Percentiles rank a stretch among this genome's conserved stretches.
Conservation (phyloP, 2,797 vertebrate genomes). For the Catamblyrhynchus diadema region DNA sequence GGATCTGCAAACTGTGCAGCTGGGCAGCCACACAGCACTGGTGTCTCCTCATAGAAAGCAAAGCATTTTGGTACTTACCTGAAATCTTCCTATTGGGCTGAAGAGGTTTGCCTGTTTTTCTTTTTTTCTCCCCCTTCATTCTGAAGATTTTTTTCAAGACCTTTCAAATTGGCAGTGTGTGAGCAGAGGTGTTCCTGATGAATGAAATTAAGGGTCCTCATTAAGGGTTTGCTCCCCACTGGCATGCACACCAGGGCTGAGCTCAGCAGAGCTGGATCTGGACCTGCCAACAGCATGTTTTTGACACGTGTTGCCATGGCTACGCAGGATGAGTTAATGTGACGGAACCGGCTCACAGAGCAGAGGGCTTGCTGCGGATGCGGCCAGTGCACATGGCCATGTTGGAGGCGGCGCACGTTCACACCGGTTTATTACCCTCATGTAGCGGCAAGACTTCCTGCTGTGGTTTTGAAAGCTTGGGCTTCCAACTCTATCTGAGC, state of each 20-base stretch:
- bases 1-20: not conserved
- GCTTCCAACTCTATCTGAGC: constrained; percentile 51
- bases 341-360: constrained; percentile 50
- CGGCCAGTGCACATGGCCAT: not conserved
- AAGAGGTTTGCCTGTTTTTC: rapidly evolving
- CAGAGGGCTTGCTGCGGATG: constrained; percentile 1
- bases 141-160: not conserved
- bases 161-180: not conserved
- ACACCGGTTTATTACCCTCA: constrained; percentile 6
- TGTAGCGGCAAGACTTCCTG: constrained; percentile 46
- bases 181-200: not conserved
- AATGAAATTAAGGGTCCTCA: not conserved
- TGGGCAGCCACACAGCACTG: rapidly evolving
- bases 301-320: constrained; percentile 67
- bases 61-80: not conserved
- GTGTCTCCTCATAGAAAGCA: not conserved
- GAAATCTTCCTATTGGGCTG: not conserved
- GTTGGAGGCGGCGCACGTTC: not conserved
- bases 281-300: not conserved
- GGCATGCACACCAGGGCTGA: rapidly evolving
- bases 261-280: not conserved
- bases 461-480: constrained; percentile 43
- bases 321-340: constrained; percentile 64
- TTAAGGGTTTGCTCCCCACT: not conserved
- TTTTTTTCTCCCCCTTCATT: not conserved